Conservation (phyloP, 2,113 vertebrate species). For the Tiliqua scincoides region DNA sequence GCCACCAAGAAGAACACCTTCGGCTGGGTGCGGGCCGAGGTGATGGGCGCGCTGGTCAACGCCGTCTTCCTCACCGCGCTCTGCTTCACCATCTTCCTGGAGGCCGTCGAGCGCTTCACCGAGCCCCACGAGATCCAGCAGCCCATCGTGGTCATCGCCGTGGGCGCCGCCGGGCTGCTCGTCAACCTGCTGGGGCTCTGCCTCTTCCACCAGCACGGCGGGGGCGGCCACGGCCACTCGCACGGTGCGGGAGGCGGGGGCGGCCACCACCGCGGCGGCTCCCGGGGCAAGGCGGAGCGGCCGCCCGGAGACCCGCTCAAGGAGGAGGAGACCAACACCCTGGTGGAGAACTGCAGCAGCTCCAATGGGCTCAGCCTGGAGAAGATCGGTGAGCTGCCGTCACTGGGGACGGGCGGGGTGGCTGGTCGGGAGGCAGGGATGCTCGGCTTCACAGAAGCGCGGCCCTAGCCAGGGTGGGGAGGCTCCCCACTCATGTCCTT, state of each 20-base stretch:
- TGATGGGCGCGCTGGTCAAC: conserved; percentile 98
- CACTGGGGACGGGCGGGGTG: conserved; percentile 40
- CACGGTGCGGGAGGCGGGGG: conserved; percentile 82
- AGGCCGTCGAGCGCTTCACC: conserved; percentile 94
- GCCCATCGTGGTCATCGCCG: conserved; percentile 84
- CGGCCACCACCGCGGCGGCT: conserved; percentile 67
- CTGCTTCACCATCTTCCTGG: conserved; percentile 96
- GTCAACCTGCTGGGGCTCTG: conserved; percentile 94
- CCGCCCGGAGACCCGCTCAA: conserved; percentile 75
- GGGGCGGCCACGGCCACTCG: conserved; percentile 77
- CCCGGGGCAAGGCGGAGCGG: conserved; percentile 57
- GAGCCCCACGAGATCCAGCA: conserved; percentile 92
- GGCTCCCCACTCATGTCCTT: neutral
- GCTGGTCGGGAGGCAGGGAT: neutral
- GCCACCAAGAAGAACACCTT: conserved; percentile 97
- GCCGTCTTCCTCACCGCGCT: conserved; percentile 97
- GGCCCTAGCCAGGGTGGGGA: neutral
- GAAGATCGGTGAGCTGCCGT: conserved; percentile 59
- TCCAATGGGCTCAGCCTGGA: conserved; percentile 80
- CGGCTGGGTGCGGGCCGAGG: conserved; percentile 97
- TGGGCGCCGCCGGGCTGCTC: conserved; percentile 89
- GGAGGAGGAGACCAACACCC: conserved; percentile 94
- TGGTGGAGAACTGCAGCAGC: conserved; percentile 86
- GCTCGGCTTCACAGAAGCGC: accelerated
- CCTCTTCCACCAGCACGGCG: conserved; percentile 91